A percentile compares a stretch with the other conserved stretches of the same genome.
Evolutionary conservation across 2,797 vertebrate genomes (phyloP).

Genomic region (Micropoecilia bifurca): DNA sequence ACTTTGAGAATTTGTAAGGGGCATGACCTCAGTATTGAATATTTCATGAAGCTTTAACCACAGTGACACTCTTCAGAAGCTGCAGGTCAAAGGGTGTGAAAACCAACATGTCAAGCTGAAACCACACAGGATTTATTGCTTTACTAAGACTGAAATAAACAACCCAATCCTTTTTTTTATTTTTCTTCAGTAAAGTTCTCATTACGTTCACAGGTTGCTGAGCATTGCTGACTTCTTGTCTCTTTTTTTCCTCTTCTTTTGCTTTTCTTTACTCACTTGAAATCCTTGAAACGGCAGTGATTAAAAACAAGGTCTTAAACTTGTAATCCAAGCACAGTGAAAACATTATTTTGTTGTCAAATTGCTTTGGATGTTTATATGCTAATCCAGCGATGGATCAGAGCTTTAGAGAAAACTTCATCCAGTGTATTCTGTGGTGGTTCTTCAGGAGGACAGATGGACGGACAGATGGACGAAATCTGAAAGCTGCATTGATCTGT

Average conservation of each 20-base stretch:
- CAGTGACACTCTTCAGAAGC: constrained; percentile 14
- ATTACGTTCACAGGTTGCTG: neutral
- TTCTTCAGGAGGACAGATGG: neutral
- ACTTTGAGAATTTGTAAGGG: constrained; percentile 14
- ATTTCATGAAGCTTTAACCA: constrained; percentile 41
- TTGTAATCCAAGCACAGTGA: neutral
- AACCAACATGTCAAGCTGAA: constrained; percentile 14
- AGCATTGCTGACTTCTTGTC: neutral
- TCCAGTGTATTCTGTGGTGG: neutral
- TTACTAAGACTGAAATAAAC: neutral
- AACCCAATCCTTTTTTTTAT: neutral
- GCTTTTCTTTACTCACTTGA: neutral
- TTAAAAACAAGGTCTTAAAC: neutral
- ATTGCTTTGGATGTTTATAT: neutral
- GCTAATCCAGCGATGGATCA: neutral
- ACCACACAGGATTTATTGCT: constrained; percentile 1
- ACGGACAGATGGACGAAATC: neutral
- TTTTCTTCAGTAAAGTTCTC: neutral
- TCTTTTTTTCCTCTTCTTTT: neutral
- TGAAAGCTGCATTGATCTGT: neutral
- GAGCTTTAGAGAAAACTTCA: neutral
- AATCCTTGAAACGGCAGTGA: neutral
- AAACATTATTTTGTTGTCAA: neutral
- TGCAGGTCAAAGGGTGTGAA: constrained; percentile 17
- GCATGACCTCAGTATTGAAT: constrained; percentile 32